Evolutionary conservation across 1,140 invertebrate genomes (phyloP).

Genomic region (Saccostrea cuccullata): DNA sequence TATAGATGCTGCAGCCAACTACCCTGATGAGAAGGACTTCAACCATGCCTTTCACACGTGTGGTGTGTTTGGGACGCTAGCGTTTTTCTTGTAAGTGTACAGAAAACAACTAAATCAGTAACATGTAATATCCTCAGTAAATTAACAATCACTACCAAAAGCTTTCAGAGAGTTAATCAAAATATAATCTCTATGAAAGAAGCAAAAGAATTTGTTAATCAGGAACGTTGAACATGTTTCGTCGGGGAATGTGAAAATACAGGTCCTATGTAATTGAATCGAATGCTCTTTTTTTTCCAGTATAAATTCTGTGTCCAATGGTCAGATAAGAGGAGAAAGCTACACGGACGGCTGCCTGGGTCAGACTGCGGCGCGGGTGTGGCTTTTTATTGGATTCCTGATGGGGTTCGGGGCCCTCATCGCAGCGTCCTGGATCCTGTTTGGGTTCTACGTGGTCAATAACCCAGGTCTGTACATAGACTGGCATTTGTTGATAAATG

Average conservation of each 20-base stretch:
- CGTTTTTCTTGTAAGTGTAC: constrained; percentile 92
- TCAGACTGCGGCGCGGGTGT: constrained; percentile 92
- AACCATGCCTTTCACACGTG: constrained; percentile 92
- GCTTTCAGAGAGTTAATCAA: no score
- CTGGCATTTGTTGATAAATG: no score
- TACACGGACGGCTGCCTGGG: constrained; percentile 93
- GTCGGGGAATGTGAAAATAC: not conserved
- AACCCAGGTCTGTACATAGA: constrained; percentile 1
- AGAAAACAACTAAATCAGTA: no score
- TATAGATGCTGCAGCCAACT: constrained; percentile 93
- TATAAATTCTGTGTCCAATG: constrained; percentile 97
- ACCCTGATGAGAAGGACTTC: constrained; percentile 84
- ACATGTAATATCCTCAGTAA: no score
- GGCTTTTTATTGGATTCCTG: constrained; percentile 97
- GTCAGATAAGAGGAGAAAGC: constrained; percentile 91
- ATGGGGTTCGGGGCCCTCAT: constrained; percentile 97
- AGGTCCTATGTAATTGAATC: no score
- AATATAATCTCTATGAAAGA: no score
- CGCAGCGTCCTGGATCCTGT: constrained; percentile 96
- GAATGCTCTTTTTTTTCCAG: constrained; percentile 76
- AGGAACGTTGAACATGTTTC: not conserved
- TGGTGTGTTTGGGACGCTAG: constrained; percentile 95
- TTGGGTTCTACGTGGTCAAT: constrained; percentile 83
- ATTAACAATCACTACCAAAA: no score
- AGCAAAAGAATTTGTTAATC: no score